phyloP scores from a whole-genome alignment of 1,140 invertebrate genomes.

The Halesus radiatus region DNA sequence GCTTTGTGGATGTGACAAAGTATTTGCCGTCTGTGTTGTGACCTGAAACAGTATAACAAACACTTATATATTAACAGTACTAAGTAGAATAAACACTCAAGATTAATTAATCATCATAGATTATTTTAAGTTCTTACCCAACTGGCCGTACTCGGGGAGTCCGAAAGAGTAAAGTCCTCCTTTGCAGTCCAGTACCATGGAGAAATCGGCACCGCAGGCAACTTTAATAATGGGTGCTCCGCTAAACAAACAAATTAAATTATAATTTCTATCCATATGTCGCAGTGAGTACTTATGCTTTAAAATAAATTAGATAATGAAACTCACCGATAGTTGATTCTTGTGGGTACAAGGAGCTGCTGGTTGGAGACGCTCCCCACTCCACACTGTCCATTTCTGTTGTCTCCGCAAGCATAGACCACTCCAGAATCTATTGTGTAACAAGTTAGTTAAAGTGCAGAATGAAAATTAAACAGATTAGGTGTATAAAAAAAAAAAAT shows the following conservation, averaged over 20 bases:
- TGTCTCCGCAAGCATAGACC: slow-evolving; percentile 91
- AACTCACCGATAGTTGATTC: slow-evolving; percentile 76
- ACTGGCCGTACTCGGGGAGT: slow-evolving; percentile 91
- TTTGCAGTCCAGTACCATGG: slow-evolving; percentile 90
- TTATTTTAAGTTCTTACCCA: no score
- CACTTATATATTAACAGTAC: neutral
- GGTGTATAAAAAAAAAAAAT: no score
- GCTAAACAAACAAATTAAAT: slow-evolving; percentile 57
- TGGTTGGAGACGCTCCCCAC: slow-evolving; percentile 80
- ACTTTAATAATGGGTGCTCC: slow-evolving; percentile 88
- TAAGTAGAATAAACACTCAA: no score
- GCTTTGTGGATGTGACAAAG: slow-evolving; percentile 89
- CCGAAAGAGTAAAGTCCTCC: slow-evolving; percentile 93
- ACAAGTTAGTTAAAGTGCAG: no score
- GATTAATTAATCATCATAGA: no score
- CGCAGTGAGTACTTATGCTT: no score
- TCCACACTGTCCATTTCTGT: slow-evolving; percentile 92
- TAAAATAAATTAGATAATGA: no score
- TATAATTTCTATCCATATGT: no score
- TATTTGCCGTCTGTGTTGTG: slow-evolving; percentile 96
- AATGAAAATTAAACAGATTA: no score
- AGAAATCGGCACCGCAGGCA: slow-evolving; percentile 93
- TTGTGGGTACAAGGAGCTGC: slow-evolving; percentile 79
- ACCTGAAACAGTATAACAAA: slow-evolving; percentile 68
- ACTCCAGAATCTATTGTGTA: slow-evolving; percentile 78